Percentiles rank a stretch among this genome's conserved stretches.
phyloP scores from a whole-genome alignment of 2,113 vertebrate species.

The Poecilia latipinna region DNA sequence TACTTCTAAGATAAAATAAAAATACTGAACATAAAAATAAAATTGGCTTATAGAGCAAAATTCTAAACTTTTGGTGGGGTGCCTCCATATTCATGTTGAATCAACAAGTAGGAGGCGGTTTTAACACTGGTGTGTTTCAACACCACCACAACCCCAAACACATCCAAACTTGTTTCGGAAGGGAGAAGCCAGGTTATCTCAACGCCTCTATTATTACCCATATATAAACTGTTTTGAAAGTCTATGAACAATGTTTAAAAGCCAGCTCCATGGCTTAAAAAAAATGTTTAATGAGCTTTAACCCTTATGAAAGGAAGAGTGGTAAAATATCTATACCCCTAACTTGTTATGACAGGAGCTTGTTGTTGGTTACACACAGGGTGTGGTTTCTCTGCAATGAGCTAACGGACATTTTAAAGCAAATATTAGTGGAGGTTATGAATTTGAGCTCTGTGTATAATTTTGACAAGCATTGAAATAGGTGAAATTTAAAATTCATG shows the following conservation, averaged over 20 bases:
- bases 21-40: too few relatives aligned
- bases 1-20: too few relatives aligned
- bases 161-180: neutral
- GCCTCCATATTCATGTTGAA: neutral
- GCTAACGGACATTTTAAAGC: neutral
- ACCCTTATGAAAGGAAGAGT: neutral
- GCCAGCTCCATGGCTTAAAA: neutral
- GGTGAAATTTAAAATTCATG: too few relatives aligned
- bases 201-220: too few relatives aligned
- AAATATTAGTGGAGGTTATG: neutral
- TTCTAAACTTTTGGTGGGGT: neutral
- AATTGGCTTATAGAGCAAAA: too few relatives aligned
- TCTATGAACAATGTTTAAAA: neutral
- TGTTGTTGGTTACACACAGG: neutral
- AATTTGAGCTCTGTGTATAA: neutral
- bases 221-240: neutral
- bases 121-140: neutral
- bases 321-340: neutral
- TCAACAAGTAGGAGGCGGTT: neutral
- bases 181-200: too few relatives aligned
- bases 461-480: too few relatives aligned
- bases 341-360: neutral
- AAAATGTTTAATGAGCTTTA: neutral
- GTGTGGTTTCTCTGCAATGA: neutral
- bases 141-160: neutral